Conservation (phyloP, 2,888 invertebrate genomes). For the Drosophila paranaensis region DNA sequence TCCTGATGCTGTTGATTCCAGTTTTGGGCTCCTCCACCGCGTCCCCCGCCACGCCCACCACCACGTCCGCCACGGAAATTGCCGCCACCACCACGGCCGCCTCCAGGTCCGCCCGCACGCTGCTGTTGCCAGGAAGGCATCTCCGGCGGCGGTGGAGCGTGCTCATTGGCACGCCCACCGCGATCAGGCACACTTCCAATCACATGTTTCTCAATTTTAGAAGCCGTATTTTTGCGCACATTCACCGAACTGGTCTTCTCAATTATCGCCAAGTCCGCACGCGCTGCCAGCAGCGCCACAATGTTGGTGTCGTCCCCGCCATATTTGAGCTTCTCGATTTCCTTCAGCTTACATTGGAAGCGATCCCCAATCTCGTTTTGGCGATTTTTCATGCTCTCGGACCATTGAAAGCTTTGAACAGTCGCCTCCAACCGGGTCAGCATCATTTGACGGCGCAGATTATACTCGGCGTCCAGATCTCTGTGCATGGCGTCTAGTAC, state of each 20-base stretch:
- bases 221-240: constrained; percentile 93
- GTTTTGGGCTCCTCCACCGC: constrained; percentile 75
- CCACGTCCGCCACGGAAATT: constrained; percentile 83
- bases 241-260: constrained; percentile 96
- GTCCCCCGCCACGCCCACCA: constrained; percentile 79
- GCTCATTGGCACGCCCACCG: constrained; percentile 96
- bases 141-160: constrained; percentile 97
- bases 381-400: constrained; percentile 90
- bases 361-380: constrained; percentile 89
- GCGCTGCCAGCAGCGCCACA: constrained; percentile 93
- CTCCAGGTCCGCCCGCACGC: constrained; percentile 85
- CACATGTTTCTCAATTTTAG: constrained; percentile 93
- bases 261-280: constrained; percentile 92
- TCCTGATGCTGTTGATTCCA: constrained; percentile 61
- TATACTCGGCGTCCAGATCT: constrained; percentile 93
- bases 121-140: constrained; percentile 97
- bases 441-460: constrained; percentile 92
- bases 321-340: constrained; percentile 79
- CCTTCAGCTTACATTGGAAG: constrained; percentile 86
- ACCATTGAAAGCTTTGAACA: constrained; percentile 98
- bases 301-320: constrained; percentile 87
- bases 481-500: constrained; percentile 89
- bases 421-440: constrained; percentile 97
- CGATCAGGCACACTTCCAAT: constrained; percentile 97
- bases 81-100: constrained; percentile 81